Evolutionary conservation across 2,797 vertebrate genomes (phyloP).

Genomic region (Synaphobranchus kaupii): DNA sequence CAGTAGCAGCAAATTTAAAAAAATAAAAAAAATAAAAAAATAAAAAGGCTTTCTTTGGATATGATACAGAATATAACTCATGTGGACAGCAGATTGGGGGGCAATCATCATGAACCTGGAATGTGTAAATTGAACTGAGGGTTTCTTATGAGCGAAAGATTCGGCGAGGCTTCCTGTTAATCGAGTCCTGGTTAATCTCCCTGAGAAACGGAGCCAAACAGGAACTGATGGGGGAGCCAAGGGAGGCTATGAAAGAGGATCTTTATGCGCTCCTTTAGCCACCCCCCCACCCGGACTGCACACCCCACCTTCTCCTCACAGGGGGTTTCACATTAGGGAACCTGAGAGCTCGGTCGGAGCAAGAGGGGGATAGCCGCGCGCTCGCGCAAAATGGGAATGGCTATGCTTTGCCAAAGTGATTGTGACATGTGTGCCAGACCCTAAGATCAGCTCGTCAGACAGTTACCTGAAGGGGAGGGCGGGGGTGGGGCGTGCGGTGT

Average conservation of each 20-base stretch:
- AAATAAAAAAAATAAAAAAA: too few species aligned
- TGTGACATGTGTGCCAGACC: not conserved
- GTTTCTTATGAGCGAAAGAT: not conserved
- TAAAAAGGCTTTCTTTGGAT: not conserved
- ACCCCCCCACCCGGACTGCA: not conserved
- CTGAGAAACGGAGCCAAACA: not conserved
- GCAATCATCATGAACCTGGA: not conserved
- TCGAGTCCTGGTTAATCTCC: constrained; percentile 9
- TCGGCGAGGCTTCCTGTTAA: not conserved
- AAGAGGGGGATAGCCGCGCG: not conserved
- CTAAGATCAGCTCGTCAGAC: not conserved
- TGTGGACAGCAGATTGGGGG: not conserved
- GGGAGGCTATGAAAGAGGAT: constrained; percentile 3
- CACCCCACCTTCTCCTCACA: not conserved
- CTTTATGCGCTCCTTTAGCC: not conserved
- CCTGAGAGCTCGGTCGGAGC: not conserved
- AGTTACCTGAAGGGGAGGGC: not conserved
- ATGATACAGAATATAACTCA: not conserved
- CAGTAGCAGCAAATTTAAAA: not conserved
- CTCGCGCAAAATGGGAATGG: not conserved
- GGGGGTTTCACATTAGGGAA: constrained; percentile 10
- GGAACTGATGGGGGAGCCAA: constrained; percentile 3
- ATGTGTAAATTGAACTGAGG: not conserved
- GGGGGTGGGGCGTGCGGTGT: not conserved
- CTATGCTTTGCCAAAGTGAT: not conserved